Evolutionary conservation across 2,888 invertebrate genomes (phyloP), one percentile per base, ranked within the genome.

Genomic region (Electrophaes corylata): DNA sequence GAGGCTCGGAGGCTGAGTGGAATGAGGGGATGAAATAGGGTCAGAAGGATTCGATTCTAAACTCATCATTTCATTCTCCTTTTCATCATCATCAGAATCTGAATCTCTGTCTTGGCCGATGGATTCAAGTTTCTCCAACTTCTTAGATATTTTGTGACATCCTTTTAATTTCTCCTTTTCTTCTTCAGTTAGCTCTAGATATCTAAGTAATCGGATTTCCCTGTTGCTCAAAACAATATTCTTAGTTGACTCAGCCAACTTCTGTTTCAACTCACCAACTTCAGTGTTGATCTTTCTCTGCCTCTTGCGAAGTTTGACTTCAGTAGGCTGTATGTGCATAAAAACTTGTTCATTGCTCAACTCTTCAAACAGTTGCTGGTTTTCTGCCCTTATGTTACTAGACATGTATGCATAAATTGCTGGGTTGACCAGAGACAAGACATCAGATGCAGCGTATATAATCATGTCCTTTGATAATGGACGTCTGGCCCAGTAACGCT

Each of bases 401-500:
- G 78, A 92, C 88, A 89, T 92, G 68, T 94, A 94, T 57, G 94
- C 93, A 83, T 96, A 97, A 53, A 98, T 94, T 65, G 96, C 95
- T 62, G 98, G 97, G 72, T 97, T 97, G 10, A 98, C 95, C 64
- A 98, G 92, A 57, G 96, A 96, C 16, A 97, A 91, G 18, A 97
- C 97, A 91, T 98, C 98, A 31, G 96, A 96, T 8, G 97, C 96
- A 6, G 98, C 96, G 84, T 97, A 98, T 56, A 97, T 93, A 54
- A 98, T 94, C 98, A 98, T 98, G 76, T 98, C 98, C 57, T 97
- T 94, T 20, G 96, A 95, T 35, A 98, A 84, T 2, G 98, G 98
- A 48, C 98, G 92, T 40, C 97, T 93, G 4, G 97, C 96, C 98
- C 98, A 98, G 78, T 96, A 96, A 60, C 96, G 94, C 81, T 96